These are phyloP conservation scores for Oreocharis arfaki DNA, from an alignment of 2,113 vertebrate species.

Conservation along the genomic window DNA sequence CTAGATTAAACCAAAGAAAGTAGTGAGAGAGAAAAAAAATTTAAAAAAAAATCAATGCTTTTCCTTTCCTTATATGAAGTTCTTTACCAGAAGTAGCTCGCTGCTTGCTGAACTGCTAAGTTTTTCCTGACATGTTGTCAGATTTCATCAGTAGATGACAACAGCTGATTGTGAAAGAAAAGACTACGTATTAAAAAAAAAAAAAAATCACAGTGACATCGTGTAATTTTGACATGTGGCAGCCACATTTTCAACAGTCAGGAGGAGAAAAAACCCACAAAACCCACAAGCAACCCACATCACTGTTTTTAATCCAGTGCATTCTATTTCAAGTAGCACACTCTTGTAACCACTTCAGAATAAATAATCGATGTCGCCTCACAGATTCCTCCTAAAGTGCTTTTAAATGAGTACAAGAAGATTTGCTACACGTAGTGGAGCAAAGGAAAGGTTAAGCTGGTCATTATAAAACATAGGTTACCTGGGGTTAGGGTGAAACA, in stretches of 20 bases:
- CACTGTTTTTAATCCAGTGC: neutral
- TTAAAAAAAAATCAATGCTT: neutral
- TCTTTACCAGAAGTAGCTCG: neutral
- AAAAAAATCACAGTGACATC: neutral
- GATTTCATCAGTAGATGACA: slow-evolving; percentile 8
- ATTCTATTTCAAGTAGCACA: neutral
- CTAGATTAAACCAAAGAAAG: neutral
- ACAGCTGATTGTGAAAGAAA: slow-evolving; percentile 4
- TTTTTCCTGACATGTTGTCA: slow-evolving; percentile 33
- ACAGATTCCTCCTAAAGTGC: neutral
- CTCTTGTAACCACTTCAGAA: neutral
- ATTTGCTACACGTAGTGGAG: neutral
- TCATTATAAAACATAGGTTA: neutral
- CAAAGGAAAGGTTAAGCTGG: slow-evolving; percentile 31
- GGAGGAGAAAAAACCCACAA: neutral
- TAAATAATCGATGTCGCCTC: neutral
- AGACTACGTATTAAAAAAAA: neutral
- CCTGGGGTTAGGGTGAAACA: neutral
- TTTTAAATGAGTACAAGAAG: neutral
- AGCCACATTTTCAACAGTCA: slow-evolving; percentile 3
- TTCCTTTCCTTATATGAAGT: neutral
- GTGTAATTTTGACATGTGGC: neutral
- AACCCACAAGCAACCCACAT: neutral
- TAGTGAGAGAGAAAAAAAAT: neutral
- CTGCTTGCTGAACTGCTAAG: neutral